Evolutionary conservation across 2,113 vertebrate species (phyloP), one percentile per base, ranked within the genome.

Genomic region (Gobio gobio): DNA sequence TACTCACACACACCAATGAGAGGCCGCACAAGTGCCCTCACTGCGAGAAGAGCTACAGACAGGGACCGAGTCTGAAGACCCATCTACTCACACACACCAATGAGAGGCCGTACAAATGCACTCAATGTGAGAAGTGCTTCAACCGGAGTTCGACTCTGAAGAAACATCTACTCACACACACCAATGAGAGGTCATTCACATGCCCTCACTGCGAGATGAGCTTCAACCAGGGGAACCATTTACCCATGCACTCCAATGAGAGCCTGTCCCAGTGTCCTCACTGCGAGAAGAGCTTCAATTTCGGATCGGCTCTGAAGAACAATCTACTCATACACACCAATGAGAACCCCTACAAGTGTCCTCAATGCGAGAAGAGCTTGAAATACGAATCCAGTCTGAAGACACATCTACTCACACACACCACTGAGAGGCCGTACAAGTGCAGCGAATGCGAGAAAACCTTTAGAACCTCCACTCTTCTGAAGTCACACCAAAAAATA

Each of bases 41-140:
- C 3, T 87, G 86, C 12, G 86, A 75, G 29, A 51, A 29, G 73
- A 75, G 47, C 22, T 75, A 51, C 14, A 26, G 2, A 5, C n/a
- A 51, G 10, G 43, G 12, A 51, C 22, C n/a, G 14, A 0, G 16
- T 29, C 73, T 51, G 45, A 75, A n/a, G 5, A 40, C 8, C 18
- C 78, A 43, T 51, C 6, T 58, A 20, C 16, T 14, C 40, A 13
- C n/a, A 3, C 84, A 86, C 84, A 75, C n/a, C 3, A 29, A 70
- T 20, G 86, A 87, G 49, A 83, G 74, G 5, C 86, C 82, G 14
- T 87, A 79, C 20, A 74, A 12, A 43, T 87, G 88, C 33, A 6
- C n/a, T 7, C 47, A 83, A 6, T 86, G 88, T 9, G 78, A 18
- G 3, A 88, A 78, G 64, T 43, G n/a, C 33, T 85, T 83, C 36